Base-by-base conservation (phyloP, 92 coral and sea anemone species). In the Zoanthus sansibaricus region DNA sequence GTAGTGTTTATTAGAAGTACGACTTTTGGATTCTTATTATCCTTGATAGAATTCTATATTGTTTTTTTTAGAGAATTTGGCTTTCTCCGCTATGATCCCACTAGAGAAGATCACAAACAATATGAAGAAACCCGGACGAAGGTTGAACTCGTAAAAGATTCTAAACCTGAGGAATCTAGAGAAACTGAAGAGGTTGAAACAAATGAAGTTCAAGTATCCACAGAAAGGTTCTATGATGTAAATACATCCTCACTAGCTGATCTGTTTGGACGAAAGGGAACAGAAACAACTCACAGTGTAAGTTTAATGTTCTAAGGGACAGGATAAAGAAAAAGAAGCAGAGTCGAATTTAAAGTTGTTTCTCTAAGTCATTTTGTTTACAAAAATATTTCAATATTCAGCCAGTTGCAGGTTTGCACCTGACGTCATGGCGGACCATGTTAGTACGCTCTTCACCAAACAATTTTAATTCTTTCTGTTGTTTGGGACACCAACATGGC, bases 51-150 rank as follows among this genome's bases (percentile, higher is more conserved):
- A 37, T 37, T 37, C 2, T 2, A 37, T 37, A 37, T 2, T 37
- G 2, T 37, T 72, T 51, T 86, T 70, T 75, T 58, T 84, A 93
- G 99, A 70, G 91, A 89, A 82, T 92, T 92, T 15, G 76, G 84
- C 17, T 20, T 88, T 59, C 85, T 94, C 12, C 99, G 78, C 77
- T 97, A 97, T 47, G 99, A 97, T 79, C 99, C 99, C 9, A 89
- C 89, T 8, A 91, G 96, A 78, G 96, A 95, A 49, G 99, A 95
- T 86, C 99, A 97, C 84, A 89, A 79, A 33, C 89, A 92, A 82
- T 95, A 89, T 89, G 99, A 95, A 71, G 94, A 95, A 69, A 88
- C 62, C 9, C 85, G 70, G 18, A 55, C 64, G 76, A 87, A 79
- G 67, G 83, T 78, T 32, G 42, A 13, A 9, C 67, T 15, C 52